A percentile compares a stretch with the other conserved stretches of the same genome.
These are phyloP conservation scores for Gordius sp. DNA, from an alignment of 2,888 invertebrate genomes.

Conservation along the genomic window DNA sequence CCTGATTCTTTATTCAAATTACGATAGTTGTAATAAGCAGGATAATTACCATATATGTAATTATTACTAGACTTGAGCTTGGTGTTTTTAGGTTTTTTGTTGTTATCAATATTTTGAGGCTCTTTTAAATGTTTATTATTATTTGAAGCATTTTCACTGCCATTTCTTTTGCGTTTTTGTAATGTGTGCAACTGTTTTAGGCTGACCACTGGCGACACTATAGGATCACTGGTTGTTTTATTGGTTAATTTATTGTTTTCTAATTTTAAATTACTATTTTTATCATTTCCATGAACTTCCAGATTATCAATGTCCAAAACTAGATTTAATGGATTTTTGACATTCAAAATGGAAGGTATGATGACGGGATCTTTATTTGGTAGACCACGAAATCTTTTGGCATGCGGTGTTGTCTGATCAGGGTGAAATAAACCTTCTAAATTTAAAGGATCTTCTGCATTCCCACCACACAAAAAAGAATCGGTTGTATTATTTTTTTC, in stretches of 20 bases:
- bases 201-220: conserved; percentile 75
- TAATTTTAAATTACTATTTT: conserved; percentile 12
- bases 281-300: neutral
- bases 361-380: conserved; percentile 5
- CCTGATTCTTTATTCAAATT: conserved; percentile 16
- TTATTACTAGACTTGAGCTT: too few relatives aligned
- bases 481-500: too few relatives aligned
- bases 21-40: conserved; percentile 10
- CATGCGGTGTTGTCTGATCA: neutral
- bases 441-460: conserved; percentile 5
- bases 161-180: too few relatives aligned
- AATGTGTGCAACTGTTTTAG: too few relatives aligned
- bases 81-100: too few relatives aligned
- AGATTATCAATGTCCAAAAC: neutral
- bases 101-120: too few relatives aligned
- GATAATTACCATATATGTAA: conserved; percentile 13
- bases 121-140: too few relatives aligned
- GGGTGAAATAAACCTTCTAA: neutral
- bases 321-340: conserved; percentile 7
- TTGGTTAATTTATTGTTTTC: conserved; percentile 16
- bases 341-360: neutral
- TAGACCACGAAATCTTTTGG: neutral
- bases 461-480: conserved; percentile 9
- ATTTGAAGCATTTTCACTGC: too few relatives aligned
- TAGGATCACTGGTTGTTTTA: conserved; percentile 42